phyloP scores from a whole-genome alignment of 1,140 invertebrate species.

The Panagrolaimus sp. region DNA sequence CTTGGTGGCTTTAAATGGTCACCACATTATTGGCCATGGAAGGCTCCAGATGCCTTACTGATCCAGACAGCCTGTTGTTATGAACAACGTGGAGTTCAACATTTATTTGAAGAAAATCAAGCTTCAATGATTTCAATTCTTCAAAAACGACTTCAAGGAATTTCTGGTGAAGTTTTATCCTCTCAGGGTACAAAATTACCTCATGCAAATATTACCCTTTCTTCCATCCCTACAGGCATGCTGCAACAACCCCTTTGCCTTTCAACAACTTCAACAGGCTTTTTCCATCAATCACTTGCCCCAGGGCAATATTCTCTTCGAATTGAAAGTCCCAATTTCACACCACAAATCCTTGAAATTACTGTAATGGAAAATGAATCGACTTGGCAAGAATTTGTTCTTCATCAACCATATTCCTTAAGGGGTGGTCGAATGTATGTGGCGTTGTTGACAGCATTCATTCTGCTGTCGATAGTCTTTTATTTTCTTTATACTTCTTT shows the following conservation, averaged over 20 bases:
- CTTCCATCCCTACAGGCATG: background rate
- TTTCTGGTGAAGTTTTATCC: constrained; percentile 44
- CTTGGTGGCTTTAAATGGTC: constrained; percentile 17
- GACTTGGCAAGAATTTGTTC: constrained; percentile 15
- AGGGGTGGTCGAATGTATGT: background rate
- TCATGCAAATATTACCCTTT: constrained; percentile 29
- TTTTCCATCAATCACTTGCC: constrained; percentile 39
- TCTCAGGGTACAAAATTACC: constrained; percentile 27
- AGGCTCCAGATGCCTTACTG: constrained; percentile 44
- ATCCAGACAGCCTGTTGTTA: constrained; percentile 56
- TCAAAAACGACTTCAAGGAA: constrained; percentile 49
- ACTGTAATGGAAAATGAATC: constrained; percentile 17
- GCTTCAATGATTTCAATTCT: constrained; percentile 42
- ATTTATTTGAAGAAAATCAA: constrained; percentile 54
- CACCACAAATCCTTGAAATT: constrained; percentile 15
- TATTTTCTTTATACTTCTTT: constrained; percentile 27
- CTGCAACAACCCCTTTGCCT: background rate
- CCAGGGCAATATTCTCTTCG: constrained; percentile 39
- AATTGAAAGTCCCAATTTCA: constrained; percentile 17
- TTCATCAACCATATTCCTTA: background rate
- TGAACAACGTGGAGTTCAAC: constrained; percentile 43
- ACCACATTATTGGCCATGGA: constrained; percentile 14
- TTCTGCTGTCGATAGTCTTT: constrained; percentile 14
- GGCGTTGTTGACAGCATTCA: background rate
- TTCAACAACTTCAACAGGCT: constrained; percentile 27